These are phyloP conservation scores for Coronaproctus castanopsis DNA, from an alignment of 2,888 invertebrate genomes.

Conservation along the genomic window DNA sequence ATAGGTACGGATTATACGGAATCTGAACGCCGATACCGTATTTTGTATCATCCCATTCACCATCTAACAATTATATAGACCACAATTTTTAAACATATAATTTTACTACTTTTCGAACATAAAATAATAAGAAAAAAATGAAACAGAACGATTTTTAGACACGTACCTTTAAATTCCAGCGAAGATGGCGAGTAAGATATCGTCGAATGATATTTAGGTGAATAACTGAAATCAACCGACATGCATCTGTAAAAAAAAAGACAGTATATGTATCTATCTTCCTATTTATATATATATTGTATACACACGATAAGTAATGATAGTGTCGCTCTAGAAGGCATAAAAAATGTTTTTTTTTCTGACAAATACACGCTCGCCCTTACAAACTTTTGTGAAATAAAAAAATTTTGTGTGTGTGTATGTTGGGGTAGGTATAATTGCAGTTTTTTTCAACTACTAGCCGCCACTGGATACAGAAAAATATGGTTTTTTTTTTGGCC, in stretches of 20 bases:
- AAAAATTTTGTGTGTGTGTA: too few relatives aligned
- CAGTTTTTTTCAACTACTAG: too few relatives aligned
- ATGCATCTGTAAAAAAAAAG: constrained; percentile 12
- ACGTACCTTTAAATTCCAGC: constrained; percentile 12
- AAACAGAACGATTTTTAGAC: too few relatives aligned
- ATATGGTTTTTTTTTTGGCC: too few relatives aligned
- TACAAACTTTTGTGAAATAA: too few relatives aligned
- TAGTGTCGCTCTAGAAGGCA: constrained; percentile 17
- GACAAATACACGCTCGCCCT: too few relatives aligned
- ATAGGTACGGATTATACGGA: constrained; percentile 59
- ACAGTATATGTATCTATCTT: constrained; percentile 15
- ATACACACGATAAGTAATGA: constrained; percentile 32
- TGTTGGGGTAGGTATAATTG: too few relatives aligned
- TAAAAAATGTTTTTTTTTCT: neutral
- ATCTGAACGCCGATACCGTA: neutral
- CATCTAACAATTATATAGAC: neutral
- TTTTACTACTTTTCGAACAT: neutral
- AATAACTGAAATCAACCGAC: constrained; percentile 14
- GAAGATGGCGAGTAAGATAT: constrained; percentile 12
- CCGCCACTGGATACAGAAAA: too few relatives aligned
- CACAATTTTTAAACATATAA: neutral
- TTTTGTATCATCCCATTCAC: constrained; percentile 9
- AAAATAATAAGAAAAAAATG: neutral
- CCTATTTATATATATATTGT: too few relatives aligned
- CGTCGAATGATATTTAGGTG: constrained; percentile 12